These are phyloP conservation scores for Hapalemur alaotrensis DNA, from an alignment of 2,797 vertebrate species.

Conservation along the genomic window DNA sequence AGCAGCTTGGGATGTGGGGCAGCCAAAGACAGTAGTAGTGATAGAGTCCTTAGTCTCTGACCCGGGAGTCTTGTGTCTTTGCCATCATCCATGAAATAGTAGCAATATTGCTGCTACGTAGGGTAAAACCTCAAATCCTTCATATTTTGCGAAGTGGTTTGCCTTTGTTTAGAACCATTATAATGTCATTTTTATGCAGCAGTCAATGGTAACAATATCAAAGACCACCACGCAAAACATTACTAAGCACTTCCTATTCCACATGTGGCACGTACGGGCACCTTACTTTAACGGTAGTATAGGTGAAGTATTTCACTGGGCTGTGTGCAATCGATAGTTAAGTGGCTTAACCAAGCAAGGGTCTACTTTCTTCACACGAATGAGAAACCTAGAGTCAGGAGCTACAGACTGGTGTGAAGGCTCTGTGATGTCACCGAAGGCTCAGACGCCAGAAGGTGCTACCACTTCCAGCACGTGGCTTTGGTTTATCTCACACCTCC, in stretches of 20 bases:
- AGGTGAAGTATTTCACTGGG: not conserved
- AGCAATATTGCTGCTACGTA: not conserved
- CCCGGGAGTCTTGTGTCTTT: not conserved
- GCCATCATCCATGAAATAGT: not conserved
- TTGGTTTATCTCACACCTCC: not conserved
- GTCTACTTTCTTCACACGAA: not conserved
- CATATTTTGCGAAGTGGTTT: not conserved
- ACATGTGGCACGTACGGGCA: rapidly evolving
- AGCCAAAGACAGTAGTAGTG: not conserved
- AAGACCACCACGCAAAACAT: not conserved
- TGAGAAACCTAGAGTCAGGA: not conserved
- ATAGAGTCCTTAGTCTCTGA: not conserved
- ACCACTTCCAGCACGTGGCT: not conserved
- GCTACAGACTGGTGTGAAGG: not conserved
- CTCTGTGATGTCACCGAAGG: not conserved
- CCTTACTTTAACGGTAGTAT: rapidly evolving
- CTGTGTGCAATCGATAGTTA: rapidly evolving
- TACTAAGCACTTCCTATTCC: not conserved
- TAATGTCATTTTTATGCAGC: not conserved
- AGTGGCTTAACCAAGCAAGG: not conserved
- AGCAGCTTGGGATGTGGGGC: rapidly evolving
- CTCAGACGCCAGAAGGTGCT: not conserved
- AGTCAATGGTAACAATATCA: too few species aligned
- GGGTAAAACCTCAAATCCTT: not conserved
- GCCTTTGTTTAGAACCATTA: not conserved